Conservation (phyloP, 2,113 vertebrate genomes). For the Nyctereutes procyonoides region DNA sequence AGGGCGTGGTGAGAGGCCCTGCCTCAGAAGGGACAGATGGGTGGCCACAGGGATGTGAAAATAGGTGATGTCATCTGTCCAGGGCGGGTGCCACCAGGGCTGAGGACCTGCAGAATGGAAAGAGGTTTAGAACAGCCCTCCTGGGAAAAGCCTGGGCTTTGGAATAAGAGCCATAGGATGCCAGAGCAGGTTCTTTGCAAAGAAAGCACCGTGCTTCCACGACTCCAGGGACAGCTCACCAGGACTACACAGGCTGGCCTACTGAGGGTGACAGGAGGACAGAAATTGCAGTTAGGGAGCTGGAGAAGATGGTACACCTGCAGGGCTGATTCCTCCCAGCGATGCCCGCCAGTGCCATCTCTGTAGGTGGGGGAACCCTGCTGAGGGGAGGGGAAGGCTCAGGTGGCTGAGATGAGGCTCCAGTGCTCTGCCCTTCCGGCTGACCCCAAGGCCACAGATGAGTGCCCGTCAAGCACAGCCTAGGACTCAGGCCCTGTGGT, state of each 20-base stretch:
- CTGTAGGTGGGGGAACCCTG: neutral
- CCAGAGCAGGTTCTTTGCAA: neutral
- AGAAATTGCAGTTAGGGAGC: neutral
- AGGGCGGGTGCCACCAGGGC: neutral
- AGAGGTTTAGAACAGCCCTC: too few species aligned
- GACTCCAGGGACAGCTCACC: neutral
- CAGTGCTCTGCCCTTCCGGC: neutral
- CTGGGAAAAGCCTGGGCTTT: neutral
- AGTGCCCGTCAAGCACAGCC: neutral
- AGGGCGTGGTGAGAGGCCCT: neutral
- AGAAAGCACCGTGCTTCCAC: neutral
- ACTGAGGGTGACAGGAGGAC: neutral
- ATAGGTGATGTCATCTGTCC: neutral
- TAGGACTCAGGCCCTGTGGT: neutral
- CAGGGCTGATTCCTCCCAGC: neutral
- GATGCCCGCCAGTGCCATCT: neutral
- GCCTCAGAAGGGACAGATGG: neutral
- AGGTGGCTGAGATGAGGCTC: neutral
- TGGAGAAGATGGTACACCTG: neutral
- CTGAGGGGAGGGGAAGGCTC: neutral
- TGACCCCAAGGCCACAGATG: neutral
- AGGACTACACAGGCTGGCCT: neutral
- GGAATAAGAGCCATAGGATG: neutral
- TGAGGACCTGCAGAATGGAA: neutral
- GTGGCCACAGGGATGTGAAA: neutral